Percentiles rank a stretch among this genome's conserved stretches.
These are phyloP conservation scores for Ifrita kowaldi DNA, from an alignment of 2,113 vertebrate species.

Conservation along the genomic window DNA sequence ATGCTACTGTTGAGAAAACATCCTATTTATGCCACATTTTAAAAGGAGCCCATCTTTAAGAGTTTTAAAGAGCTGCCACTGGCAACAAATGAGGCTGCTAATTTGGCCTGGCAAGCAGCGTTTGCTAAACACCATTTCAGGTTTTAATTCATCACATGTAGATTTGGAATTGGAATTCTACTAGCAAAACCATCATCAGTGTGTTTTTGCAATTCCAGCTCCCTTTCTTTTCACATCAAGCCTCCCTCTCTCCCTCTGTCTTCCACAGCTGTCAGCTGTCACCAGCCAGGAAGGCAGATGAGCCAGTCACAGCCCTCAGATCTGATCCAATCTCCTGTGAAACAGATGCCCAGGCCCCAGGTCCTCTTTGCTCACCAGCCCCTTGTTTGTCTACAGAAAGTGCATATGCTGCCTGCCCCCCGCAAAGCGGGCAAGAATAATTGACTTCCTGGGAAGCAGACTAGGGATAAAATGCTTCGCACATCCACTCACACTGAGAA, in stretches of 20 bases:
- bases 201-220: slow-evolving; percentile 30
- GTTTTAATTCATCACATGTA: slow-evolving; percentile 47
- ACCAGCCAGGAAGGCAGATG: slow-evolving; percentile 36
- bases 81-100: slow-evolving; percentile 42
- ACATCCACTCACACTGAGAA: background rate
- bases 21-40: slow-evolving; percentile 54
- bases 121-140: slow-evolving; percentile 52
- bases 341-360: slow-evolving; percentile 7
- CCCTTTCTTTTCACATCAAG: slow-evolving; percentile 21
- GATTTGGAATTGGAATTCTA: slow-evolving; percentile 28
- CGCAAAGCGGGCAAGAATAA: background rate
- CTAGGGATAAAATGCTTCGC: background rate
- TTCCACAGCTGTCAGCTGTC: slow-evolving; percentile 59
- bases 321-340: background rate
- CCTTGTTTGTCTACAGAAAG: background rate
- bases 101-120: slow-evolving; percentile 37
- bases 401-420: background rate
- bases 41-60: slow-evolving; percentile 28
- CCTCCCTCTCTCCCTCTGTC: slow-evolving; percentile 11
- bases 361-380: background rate
- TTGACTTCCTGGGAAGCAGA: background rate
- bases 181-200: slow-evolving; percentile 4
- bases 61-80: slow-evolving; percentile 44
- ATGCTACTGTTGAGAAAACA: slow-evolving; percentile 57
- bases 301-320: background rate